Evolutionary conservation across 1,140 invertebrate species (phyloP).

Genomic region (Steinernema feltiae): DNA sequence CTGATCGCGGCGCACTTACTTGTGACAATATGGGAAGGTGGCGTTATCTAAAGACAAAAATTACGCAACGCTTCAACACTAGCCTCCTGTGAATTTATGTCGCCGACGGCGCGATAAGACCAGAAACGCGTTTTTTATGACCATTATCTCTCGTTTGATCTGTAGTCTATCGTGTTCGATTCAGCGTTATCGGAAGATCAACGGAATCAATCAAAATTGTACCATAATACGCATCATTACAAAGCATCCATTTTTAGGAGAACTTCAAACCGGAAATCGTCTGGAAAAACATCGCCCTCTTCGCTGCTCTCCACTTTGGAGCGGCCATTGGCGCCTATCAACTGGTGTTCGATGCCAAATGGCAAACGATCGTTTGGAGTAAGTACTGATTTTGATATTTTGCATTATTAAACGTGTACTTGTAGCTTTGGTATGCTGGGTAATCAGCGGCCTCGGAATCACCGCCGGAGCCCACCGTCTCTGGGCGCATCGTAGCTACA

Average conservation of each 20-base stretch:
- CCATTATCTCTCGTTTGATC: neutral
- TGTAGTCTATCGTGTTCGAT: too few relatives aligned
- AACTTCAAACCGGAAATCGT: slow-evolving; percentile 67
- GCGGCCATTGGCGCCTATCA: slow-evolving; percentile 79
- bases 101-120: neutral
- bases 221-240: too few relatives aligned
- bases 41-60: too few relatives aligned
- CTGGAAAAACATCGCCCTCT: slow-evolving; percentile 84
- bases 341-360: slow-evolving; percentile 71
- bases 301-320: slow-evolving; percentile 75
- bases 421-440: slow-evolving; percentile 45
- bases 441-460: slow-evolving; percentile 63
- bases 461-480: slow-evolving; percentile 88
- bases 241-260: slow-evolving; percentile 19
- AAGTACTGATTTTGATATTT: slow-evolving; percentile 30
- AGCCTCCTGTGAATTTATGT: neutral
- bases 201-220: too few relatives aligned
- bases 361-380: slow-evolving; percentile 56
- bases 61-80: neutral
- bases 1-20: too few relatives aligned
- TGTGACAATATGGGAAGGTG: too few relatives aligned
- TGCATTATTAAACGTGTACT: neutral
- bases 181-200: too few relatives aligned
- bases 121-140: neutral
- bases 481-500: slow-evolving; percentile 88